Conservation (phyloP, 1,140 invertebrate species). For the Spodoptera frugiperda region DNA sequence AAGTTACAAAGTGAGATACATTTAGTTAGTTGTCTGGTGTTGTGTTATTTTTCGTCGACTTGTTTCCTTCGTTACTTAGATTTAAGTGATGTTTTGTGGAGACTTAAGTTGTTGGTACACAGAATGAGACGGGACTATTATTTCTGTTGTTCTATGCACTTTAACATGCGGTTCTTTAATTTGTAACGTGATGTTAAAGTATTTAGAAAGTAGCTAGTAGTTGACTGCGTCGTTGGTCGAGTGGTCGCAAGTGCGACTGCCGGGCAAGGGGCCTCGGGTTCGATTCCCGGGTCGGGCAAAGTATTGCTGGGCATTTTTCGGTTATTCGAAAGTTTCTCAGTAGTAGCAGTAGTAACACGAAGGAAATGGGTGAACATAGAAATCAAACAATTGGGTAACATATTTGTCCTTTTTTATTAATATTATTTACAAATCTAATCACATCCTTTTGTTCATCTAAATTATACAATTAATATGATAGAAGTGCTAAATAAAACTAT, state of each 20-base stretch:
- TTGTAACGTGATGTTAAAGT: no score
- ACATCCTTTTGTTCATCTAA: conserved; percentile 78
- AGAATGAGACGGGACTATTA: neutral
- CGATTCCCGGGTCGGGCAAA: no score
- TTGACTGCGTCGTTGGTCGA: no score
- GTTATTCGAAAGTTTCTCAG: no score
- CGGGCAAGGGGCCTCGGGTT: no score
- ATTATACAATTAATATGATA: conserved; percentile 70
- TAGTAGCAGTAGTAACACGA: no score
- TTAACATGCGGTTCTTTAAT: no score
- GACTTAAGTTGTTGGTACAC: neutral
- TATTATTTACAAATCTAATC: conserved; percentile 86
- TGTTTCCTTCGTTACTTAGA: neutral
- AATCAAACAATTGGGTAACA: conserved; percentile 52
- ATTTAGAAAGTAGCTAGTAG: no score
- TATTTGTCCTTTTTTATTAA: conserved; percentile 71
- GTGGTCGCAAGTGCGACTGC: no score
- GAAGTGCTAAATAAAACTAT: conserved; percentile 62
- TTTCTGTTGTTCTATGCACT: no score
- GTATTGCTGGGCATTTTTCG: no score
- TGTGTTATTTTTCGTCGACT: conserved; percentile 5
- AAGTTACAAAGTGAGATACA: conserved; percentile 4
- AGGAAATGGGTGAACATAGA: neutral
- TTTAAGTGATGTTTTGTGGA: neutral
- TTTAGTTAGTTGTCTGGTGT: neutral